A percentile compares a stretch with the other conserved stretches of the same genome.
Conservation (phyloP, 2,888 invertebrate genomes). For the Troides oblongomaculatus region DNA sequence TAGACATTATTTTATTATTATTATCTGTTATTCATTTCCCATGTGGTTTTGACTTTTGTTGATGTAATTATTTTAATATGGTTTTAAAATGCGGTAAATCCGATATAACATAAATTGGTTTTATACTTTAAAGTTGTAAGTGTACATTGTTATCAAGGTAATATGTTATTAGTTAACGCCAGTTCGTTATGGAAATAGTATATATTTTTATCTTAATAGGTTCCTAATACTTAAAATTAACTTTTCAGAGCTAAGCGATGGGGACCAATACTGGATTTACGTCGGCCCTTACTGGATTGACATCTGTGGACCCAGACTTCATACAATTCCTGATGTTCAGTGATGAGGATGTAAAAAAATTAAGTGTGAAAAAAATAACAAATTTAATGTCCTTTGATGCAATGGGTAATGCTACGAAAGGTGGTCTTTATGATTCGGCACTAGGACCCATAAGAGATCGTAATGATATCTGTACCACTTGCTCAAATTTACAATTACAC, state of each 20-base stretch:
- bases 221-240: slow-evolving; percentile 8
- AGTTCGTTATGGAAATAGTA: neutral
- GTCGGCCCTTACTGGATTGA: slow-evolving; percentile 52
- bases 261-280: slow-evolving; percentile 52
- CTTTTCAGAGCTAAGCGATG: slow-evolving; percentile 45
- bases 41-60: slow-evolving; percentile 25
- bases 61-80: neutral
- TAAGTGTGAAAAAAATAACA: slow-evolving; percentile 90
- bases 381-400: slow-evolving; percentile 89
- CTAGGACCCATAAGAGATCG: slow-evolving; percentile 85
- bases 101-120: neutral
- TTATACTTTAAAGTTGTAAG: neutral
- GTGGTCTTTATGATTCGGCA: slow-evolving; percentile 94
- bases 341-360: slow-evolving; percentile 86
- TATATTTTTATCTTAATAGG: slow-evolving; percentile 1
- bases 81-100: neutral
- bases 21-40: slow-evolving; percentile 11
- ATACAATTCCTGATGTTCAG: slow-evolving; percentile 86
- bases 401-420: slow-evolving; percentile 88
- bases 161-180: neutral
- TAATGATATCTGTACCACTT: slow-evolving; percentile 89
- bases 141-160: neutral
- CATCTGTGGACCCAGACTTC: slow-evolving; percentile 66
- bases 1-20: neutral
- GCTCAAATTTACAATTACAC: slow-evolving; percentile 81